Conservation (phyloP, 2,113 vertebrate genomes). For the Artemisiospiza belli region DNA sequence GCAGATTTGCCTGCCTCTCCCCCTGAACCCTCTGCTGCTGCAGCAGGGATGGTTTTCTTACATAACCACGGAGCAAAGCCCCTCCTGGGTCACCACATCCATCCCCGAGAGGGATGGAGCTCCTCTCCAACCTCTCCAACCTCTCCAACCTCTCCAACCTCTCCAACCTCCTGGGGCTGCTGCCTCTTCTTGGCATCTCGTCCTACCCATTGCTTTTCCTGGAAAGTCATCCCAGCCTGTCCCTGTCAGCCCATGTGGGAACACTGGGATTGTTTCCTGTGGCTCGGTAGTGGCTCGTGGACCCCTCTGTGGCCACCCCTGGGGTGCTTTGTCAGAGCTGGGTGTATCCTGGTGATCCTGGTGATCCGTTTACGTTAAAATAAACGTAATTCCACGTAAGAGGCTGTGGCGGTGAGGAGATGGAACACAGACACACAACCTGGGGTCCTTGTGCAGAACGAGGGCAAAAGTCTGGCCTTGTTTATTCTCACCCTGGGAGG, state of each 20-base stretch:
- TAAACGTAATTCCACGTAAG: background rate
- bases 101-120: background rate
- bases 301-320: accelerated
- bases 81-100: background rate
- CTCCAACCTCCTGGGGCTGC: background rate
- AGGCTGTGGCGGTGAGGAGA: background rate
- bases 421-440: background rate
- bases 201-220: accelerated
- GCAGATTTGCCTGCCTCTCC: conserved; percentile 21
- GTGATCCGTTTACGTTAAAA: background rate
- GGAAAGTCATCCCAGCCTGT: background rate
- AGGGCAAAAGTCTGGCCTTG: conserved; percentile 48
- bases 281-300: accelerated
- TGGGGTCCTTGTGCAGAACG: background rate
- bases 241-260: background rate
- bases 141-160: background rate
- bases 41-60: background rate
- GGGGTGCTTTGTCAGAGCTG: background rate
- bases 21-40: background rate
- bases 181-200: background rate
- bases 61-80: background rate
- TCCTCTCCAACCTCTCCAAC: background rate
- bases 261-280: accelerated
- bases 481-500: conserved; percentile 10
- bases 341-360: accelerated